Percentiles rank a stretch among this genome's conserved stretches.
phyloP scores from a whole-genome alignment of 2,113 vertebrate species.

The Thamnophis sirtalis region DNA sequence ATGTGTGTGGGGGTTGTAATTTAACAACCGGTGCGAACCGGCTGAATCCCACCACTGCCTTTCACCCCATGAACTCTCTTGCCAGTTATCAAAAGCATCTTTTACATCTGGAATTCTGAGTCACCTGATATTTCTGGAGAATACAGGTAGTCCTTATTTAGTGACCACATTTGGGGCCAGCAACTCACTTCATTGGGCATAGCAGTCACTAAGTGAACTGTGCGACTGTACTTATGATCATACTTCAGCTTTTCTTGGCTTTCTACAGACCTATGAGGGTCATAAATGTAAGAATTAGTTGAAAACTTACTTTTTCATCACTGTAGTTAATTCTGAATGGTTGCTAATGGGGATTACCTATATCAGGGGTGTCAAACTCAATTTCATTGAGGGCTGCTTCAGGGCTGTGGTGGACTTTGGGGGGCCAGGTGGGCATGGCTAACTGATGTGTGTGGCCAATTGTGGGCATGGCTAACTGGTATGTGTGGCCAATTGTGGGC shows the following conservation, averaged over 20 bases:
- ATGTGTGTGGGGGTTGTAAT: too few relatives aligned
- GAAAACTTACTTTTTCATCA: background rate
- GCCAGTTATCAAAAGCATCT: background rate
- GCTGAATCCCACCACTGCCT: background rate
- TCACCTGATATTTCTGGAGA: background rate
- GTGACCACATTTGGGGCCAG: background rate
- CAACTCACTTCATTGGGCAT: background rate
- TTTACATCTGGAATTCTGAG: background rate
- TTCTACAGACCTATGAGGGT: background rate
- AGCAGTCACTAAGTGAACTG: background rate
- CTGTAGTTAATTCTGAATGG: background rate
- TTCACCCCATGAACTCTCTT: background rate
- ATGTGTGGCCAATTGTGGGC: too few relatives aligned
- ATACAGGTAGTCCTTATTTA: background rate
- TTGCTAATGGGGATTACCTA: background rate
- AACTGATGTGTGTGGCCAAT: too few relatives aligned
- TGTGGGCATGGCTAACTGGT: too few relatives aligned
- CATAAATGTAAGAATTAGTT: background rate
- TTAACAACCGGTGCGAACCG: too few relatives aligned
- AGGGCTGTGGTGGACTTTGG: too few relatives aligned
- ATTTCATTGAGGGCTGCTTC: too few relatives aligned
- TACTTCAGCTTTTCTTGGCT: background rate
- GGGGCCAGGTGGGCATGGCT: too few relatives aligned
- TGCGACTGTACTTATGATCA: background rate
- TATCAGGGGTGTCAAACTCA: background rate